Conservation (phyloP, 2,113 vertebrate genomes). For the Formicarius rufipectus region DNA sequence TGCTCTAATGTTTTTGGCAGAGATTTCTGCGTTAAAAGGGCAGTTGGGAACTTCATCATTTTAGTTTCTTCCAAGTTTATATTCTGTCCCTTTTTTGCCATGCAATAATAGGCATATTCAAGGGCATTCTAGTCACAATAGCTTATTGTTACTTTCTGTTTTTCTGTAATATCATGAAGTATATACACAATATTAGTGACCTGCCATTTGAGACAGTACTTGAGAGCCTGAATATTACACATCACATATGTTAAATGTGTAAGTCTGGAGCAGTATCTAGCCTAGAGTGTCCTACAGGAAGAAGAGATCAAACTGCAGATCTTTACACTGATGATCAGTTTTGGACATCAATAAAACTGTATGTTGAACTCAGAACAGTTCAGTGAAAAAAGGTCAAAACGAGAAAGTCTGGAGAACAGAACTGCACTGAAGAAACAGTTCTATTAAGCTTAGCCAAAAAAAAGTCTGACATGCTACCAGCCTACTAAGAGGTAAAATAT, state of each 20-base stretch:
- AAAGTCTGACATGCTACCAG: not conserved
- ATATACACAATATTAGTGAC: not conserved
- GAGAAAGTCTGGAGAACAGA: not conserved
- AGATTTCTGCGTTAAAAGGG: not conserved
- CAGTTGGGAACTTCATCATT: not conserved
- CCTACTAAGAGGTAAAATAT: not conserved
- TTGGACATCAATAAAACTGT: not conserved
- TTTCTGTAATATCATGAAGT: not conserved
- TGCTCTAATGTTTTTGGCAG: not conserved
- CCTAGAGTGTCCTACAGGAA: not conserved
- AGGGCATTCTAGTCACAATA: not conserved
- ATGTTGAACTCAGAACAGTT: not conserved
- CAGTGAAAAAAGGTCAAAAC: not conserved
- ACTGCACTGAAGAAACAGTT: not conserved
- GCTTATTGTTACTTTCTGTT: not conserved
- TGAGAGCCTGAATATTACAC: not conserved
- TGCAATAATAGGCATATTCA: not conserved
- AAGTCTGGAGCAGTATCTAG: not conserved
- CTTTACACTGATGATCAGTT: not conserved
- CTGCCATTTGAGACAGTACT: not conserved
- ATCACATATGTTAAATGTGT: not conserved
- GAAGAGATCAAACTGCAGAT: not conserved
- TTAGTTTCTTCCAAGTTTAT: not conserved
- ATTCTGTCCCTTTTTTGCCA: not conserved
- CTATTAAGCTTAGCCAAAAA: not conserved